phyloP scores from a whole-genome alignment of 1,140 invertebrate genomes.

The Drosophila guanche region DNA sequence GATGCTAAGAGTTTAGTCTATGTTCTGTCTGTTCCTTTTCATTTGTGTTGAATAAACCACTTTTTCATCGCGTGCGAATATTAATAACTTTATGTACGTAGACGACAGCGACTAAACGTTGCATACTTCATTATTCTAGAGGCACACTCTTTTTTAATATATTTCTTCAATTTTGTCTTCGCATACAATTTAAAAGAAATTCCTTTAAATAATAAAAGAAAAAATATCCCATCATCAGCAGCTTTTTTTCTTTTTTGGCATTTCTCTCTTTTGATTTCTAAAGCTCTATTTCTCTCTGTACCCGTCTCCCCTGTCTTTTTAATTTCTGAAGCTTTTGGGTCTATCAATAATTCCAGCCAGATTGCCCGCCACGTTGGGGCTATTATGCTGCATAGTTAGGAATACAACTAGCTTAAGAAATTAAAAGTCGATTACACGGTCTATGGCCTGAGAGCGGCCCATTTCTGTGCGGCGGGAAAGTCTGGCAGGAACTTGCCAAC shows the following conservation, averaged over 20 bases:
- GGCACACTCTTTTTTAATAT: no score
- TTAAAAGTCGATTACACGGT: conserved; percentile 67
- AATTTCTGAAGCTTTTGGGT: conserved; percentile 17
- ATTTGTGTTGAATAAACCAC: no score
- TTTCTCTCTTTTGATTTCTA: not conserved
- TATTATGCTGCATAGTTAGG: conserved; percentile 58
- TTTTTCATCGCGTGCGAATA: no score
- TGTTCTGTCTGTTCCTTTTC: no score
- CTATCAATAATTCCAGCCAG: conserved; percentile 55
- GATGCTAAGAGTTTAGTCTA: no score
- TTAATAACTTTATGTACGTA: no score
- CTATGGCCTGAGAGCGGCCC: conserved; percentile 1
- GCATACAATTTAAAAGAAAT: no score
- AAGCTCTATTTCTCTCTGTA: not conserved
- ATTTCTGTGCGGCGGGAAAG: conserved; percentile 18
- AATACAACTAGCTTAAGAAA: conserved; percentile 67
- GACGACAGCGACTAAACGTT: no score
- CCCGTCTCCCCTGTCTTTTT: not conserved
- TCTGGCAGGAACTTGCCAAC: conserved; percentile 48
- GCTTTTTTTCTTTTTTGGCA: not conserved
- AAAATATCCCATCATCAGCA: conserved; percentile 24
- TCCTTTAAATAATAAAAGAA: conserved; percentile 19
- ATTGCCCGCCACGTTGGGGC: conserved; percentile 42
- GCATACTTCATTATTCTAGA: no score
- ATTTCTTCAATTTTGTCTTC: no score